A percentile compares a stretch with the other conserved stretches of the same genome.
phyloP scores from a whole-genome alignment of 30 jellyfish, hydroid and myxozoan genomes.

The Catostylus mosaicus region DNA sequence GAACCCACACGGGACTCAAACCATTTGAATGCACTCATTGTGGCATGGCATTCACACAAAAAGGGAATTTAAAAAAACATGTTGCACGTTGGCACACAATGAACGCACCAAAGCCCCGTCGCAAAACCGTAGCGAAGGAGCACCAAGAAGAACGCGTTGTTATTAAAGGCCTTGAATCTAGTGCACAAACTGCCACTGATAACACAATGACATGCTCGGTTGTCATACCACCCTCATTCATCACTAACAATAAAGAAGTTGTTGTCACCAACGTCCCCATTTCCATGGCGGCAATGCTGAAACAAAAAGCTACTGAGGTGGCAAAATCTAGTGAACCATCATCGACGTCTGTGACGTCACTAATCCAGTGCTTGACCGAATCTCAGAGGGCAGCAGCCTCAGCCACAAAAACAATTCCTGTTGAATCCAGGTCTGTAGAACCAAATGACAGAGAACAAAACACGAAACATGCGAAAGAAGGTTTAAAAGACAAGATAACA shows the following conservation, averaged over 20 bases:
- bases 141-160: conserved; percentile 39
- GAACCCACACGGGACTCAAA: conserved; percentile 62
- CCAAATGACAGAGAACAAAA: neutral
- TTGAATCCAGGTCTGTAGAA: neutral
- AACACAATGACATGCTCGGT: conserved; percentile 40
- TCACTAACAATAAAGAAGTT: conserved; percentile 48
- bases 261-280: conserved; percentile 43
- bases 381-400: conserved; percentile 28
- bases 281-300: conserved; percentile 62
- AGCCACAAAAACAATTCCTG: neutral
- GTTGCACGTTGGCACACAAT: conserved; percentile 64
- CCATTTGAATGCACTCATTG: conserved; percentile 73
- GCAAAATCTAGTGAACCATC: conserved; percentile 49
- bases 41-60: conserved; percentile 80
- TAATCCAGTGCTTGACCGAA: conserved; percentile 52
- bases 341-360: conserved; percentile 20
- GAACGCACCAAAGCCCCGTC: conserved; percentile 43
- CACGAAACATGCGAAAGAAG: neutral
- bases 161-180: conserved; percentile 43
- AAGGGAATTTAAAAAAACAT: conserved; percentile 73
- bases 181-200: neutral
- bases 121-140: conserved; percentile 10
- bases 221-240: conserved; percentile 45
- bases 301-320: conserved; percentile 60
- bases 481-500: neutral